Percentiles rank a stretch among this genome's conserved stretches.
Conservation (phyloP, 2,113 vertebrate species). For the Oophaga pumilio region DNA sequence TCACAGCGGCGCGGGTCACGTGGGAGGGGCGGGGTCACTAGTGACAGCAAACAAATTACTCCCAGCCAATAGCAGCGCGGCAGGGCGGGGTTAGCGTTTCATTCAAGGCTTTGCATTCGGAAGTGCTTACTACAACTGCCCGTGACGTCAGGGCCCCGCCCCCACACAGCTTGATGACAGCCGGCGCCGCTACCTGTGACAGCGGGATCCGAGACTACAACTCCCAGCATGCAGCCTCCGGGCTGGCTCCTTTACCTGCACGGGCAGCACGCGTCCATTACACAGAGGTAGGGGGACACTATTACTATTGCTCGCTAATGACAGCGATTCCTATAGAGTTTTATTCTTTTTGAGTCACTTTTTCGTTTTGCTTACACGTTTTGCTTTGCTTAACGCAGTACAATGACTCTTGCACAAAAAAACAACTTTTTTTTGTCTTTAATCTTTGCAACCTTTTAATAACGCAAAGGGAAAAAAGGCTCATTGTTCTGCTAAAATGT, state of each 20-base stretch:
- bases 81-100: conserved; percentile 71
- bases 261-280: too few species aligned
- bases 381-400: too few species aligned
- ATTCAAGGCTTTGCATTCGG: conserved; percentile 77
- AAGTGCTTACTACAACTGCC: conserved; percentile 69
- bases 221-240: neutral
- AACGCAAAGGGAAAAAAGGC: too few species aligned
- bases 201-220: neutral
- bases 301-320: too few species aligned
- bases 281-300: too few species aligned
- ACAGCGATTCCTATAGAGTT: too few species aligned
- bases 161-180: neutral
- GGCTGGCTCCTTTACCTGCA: neutral
- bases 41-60: conserved; percentile 67
- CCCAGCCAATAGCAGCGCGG: conserved; percentile 72
- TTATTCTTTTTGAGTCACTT: too few species aligned
- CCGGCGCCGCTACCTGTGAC: neutral
- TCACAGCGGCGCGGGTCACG: conserved; percentile 23
- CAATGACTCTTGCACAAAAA: too few species aligned
- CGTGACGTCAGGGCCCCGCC: neutral
- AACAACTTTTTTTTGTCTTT: too few species aligned
- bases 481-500: too few species aligned
- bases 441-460: too few species aligned
- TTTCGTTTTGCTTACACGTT: too few species aligned
- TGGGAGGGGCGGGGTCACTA: conserved; percentile 55